These are phyloP conservation scores for Microplitis deprimator DNA, from an alignment of 2,888 invertebrate species.

Conservation along the genomic window DNA sequence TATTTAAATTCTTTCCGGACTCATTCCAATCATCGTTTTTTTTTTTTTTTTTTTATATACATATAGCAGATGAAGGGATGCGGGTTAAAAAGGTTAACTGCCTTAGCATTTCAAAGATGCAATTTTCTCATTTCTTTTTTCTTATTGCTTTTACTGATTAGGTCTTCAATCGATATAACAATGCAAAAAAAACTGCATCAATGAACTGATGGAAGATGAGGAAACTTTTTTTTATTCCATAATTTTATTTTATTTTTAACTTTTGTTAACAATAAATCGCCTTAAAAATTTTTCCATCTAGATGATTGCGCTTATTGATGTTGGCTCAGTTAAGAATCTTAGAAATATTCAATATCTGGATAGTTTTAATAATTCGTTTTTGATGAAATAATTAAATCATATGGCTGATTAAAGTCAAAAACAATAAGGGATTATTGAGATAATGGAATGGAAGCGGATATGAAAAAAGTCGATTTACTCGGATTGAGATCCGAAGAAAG, in stretches of 20 bases:
- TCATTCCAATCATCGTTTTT: slow-evolving; percentile 5
- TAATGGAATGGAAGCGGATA: background rate
- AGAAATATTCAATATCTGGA: no score
- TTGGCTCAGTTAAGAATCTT: no score
- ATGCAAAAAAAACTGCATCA: background rate
- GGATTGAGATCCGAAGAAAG: background rate
- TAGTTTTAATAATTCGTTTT: background rate
- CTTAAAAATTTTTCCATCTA: background rate
- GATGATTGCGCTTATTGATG: no score
- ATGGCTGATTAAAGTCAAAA: background rate
- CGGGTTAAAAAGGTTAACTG: slow-evolving; percentile 23
- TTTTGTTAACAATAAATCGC: no score
- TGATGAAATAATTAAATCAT: background rate
- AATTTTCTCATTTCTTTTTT: slow-evolving; percentile 8
- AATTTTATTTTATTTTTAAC: background rate
- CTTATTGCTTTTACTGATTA: background rate
- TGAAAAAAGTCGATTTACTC: background rate
- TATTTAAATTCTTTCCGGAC: slow-evolving; percentile 43
- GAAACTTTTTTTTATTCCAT: background rate
- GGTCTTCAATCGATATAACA: background rate
- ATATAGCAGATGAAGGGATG: background rate
- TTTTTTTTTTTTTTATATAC: background rate
- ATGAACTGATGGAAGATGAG: background rate
- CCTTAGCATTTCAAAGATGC: slow-evolving; percentile 6
- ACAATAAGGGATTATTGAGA: background rate